Evolutionary conservation across 2,113 vertebrate species (phyloP).

Genomic region (Periophthalmus modestus): DNA sequence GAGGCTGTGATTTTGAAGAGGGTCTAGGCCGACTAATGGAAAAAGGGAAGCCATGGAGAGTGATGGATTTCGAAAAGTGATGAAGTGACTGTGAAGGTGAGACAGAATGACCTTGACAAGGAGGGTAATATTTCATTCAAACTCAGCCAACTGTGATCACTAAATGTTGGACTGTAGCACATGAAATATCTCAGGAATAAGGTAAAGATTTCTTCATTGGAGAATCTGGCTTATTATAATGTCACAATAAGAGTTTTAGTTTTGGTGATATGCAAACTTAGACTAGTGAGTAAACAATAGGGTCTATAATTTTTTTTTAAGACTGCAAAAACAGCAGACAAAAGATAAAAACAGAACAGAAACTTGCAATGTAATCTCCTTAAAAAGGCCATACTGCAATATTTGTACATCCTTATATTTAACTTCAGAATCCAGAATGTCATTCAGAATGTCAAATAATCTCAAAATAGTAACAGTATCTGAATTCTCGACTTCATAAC

Average conservation of each 20-base stretch:
- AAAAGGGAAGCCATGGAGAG: constrained; percentile 5
- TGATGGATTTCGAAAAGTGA: background rate
- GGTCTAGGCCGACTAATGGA: constrained; percentile 30
- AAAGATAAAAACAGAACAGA: background rate
- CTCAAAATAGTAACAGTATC: background rate
- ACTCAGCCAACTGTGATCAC: background rate
- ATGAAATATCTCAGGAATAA: background rate
- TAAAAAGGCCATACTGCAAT: background rate
- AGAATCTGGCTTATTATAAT: background rate
- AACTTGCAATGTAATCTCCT: background rate
- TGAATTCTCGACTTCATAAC: background rate
- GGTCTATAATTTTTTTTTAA: too few species aligned
- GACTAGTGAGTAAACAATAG: too few species aligned
- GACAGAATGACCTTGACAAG: constrained; percentile 30
- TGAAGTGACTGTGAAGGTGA: constrained; percentile 18
- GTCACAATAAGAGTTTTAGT: background rate
- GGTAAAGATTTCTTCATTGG: background rate
- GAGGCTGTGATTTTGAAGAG: constrained; percentile 23
- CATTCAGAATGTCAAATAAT: too few species aligned
- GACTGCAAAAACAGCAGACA: too few species aligned
- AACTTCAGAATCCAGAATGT: too few species aligned
- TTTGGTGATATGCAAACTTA: too few species aligned
- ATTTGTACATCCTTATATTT: background rate
- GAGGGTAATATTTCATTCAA: constrained; percentile 20
- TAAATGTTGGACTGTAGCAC: background rate